Evolutionary conservation across 1,140 invertebrate genomes (phyloP).

Genomic region (Drosophila ercepeae): DNA sequence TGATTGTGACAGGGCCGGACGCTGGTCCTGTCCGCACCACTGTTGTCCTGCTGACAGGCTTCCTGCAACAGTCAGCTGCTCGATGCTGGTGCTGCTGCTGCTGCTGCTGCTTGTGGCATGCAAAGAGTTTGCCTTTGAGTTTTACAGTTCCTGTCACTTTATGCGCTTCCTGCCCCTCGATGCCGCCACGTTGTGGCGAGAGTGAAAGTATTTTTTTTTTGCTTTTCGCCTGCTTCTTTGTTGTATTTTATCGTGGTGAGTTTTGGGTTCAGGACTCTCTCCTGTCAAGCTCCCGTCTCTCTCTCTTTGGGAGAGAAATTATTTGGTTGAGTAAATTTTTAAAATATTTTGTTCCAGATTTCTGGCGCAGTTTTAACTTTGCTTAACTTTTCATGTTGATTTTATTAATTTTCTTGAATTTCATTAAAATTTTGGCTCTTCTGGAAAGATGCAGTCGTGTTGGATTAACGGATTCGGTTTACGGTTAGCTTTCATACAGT

Average conservation of each 20-base stretch:
- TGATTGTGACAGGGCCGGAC: conserved; percentile 56
- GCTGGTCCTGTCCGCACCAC: conserved; percentile 55
- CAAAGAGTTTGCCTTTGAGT: conserved; percentile 52
- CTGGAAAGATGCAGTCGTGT: neutral
- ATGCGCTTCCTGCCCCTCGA: conserved; percentile 74
- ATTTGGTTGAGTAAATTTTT: conserved; percentile 49
- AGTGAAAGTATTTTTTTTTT: conserved; percentile 67
- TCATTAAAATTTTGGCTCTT: neutral
- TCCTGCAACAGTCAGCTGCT: conserved; percentile 72
- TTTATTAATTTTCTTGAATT: neutral
- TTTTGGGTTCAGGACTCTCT: conserved; percentile 20
- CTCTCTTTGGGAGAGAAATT: conserved; percentile 39
- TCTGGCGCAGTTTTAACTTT: neutral
- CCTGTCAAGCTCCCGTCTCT: conserved; percentile 10
- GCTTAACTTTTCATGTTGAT: neutral
- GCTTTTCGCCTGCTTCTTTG: conserved; percentile 21
- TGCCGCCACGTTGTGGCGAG: conserved; percentile 77
- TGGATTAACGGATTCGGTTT: neutral
- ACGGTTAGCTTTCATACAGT: conserved; percentile 1
- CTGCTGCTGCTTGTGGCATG: conserved; percentile 49
- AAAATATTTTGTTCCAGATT: conserved; percentile 27
- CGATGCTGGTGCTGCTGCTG: conserved; percentile 43
- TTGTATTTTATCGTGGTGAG: conserved; percentile 46
- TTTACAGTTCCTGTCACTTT: conserved; percentile 60
- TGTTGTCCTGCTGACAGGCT: conserved; percentile 50